Conservation (phyloP, 2,797 vertebrate species). For the Zalophus californianus region DNA sequence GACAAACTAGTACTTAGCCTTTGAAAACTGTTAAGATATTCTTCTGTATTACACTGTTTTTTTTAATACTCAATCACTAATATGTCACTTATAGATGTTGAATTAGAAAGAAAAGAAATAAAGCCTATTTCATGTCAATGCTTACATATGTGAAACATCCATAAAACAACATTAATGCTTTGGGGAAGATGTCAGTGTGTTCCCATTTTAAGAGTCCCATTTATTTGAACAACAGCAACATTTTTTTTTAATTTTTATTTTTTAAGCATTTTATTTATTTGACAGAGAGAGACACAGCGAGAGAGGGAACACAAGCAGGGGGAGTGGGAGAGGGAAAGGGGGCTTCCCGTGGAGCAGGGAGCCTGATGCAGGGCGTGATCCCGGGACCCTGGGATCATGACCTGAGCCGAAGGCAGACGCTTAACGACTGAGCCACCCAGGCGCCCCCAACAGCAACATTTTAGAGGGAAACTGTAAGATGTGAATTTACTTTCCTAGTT, state of each 20-base stretch:
- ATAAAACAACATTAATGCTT: not conserved
- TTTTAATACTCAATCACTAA: not conserved
- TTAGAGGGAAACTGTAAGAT: not conserved
- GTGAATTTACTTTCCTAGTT: not conserved
- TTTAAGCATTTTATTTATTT: too few relatives aligned
- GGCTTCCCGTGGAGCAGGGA: too few relatives aligned
- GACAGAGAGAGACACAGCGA: too few relatives aligned
- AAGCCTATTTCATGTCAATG: not conserved
- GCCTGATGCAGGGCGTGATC: accelerated
- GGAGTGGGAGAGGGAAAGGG: too few relatives aligned
- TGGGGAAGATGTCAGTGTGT: not conserved
- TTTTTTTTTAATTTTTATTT: too few relatives aligned
- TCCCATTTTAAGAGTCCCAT: not conserved
- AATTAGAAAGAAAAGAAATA: not conserved
- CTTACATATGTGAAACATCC: not conserved
- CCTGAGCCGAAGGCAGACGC: too few relatives aligned
- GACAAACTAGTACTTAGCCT: not conserved
- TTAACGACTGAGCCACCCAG: too few relatives aligned
- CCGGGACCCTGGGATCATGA: too few relatives aligned
- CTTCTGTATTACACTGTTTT: not conserved
- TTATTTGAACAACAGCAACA: not conserved
- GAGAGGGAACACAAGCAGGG: too few relatives aligned
- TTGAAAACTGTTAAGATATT: not conserved
- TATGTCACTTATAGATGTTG: not conserved
- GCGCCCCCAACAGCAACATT: not conserved